Evolutionary conservation across 2,797 vertebrate species (phyloP).

Genomic region (Gambusia yucatana): DNA sequence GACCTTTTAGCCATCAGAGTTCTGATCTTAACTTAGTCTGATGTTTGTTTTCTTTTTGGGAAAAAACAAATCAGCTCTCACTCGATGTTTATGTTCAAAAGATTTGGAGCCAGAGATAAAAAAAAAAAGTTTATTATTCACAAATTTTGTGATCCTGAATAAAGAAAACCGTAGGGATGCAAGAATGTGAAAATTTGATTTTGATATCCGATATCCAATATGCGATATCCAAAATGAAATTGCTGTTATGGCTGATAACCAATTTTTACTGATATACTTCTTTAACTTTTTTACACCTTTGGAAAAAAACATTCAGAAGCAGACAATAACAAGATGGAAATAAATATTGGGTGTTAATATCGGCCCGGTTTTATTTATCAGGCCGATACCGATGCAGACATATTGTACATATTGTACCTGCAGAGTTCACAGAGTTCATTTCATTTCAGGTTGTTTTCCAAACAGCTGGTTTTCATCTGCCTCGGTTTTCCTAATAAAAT

Average conservation of each 20-base stretch:
- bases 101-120: neutral
- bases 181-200: no score
- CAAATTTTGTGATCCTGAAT: neutral
- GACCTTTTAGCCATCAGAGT: neutral
- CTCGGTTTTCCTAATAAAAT: constrained; percentile 47
- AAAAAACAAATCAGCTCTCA: neutral
- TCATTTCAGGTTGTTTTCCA: constrained; percentile 5
- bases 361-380: no score
- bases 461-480: constrained; percentile 39
- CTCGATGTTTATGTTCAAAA: neutral
- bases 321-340: no score
- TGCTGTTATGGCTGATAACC: no score
- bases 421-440: constrained; percentile 8
- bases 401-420: neutral
- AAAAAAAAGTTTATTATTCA: neutral
- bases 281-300: no score
- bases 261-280: no score
- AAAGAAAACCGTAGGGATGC: neutral
- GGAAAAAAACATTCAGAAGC: no score
- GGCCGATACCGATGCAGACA: no score
- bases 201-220: no score
- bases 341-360: no score
- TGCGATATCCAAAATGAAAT: no score
- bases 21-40: neutral
- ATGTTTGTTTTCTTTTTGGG: neutral